Evolutionary conservation across 2,888 invertebrate species (phyloP), one percentile per base, ranked within the genome.

Genomic region (Thecophora atra): DNA sequence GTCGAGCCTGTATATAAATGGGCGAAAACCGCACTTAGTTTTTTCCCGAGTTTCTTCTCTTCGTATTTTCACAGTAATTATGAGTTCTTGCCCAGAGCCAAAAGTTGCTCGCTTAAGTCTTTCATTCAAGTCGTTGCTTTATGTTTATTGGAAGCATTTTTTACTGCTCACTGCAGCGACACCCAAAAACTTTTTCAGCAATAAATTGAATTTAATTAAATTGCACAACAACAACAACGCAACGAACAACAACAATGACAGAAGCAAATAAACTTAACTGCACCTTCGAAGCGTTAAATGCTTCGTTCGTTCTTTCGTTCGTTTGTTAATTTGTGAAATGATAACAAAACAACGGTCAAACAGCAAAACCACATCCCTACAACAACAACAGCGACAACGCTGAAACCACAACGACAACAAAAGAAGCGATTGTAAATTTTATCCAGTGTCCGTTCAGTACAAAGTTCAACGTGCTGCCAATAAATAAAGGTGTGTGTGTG

Each of bases 201-300:
- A 70, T 70, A 70, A 70, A 70, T 70, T 70, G 70, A 70, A 63
- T 70, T 70, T 70, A 70, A 70, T 70, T 63, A 63, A 70, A 70
- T 70, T 52, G 42, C 68, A 24, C 30, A 47, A 19, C 54, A 54
- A 21, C n/a, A 67, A 30, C 30, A 26, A 21, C 54, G 54, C 8
- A 7, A 37, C 19, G 19, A 52, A 51, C 66, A 66, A 19, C n/a
- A n/a, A 64, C 26, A 11, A 4, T 7, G 15, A 3, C 47, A 24
- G 15, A 13, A 62, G 21, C 19, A 37, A 67, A 67, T 37, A 52
- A 67, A 28, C 54, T 30, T 19, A 54, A 66, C 54, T 66, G 19
- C 54, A 30, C 54, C 66, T 54, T 54, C 42, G n/a, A 51, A 44
- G 65, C 28, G 52, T 37, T 37, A 11, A 37, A 37, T 6, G n/a